Evolutionary conservation across 2,797 vertebrate species (phyloP), one percentile per base, ranked within the genome.

Genomic region (Synanceia verrucosa): DNA sequence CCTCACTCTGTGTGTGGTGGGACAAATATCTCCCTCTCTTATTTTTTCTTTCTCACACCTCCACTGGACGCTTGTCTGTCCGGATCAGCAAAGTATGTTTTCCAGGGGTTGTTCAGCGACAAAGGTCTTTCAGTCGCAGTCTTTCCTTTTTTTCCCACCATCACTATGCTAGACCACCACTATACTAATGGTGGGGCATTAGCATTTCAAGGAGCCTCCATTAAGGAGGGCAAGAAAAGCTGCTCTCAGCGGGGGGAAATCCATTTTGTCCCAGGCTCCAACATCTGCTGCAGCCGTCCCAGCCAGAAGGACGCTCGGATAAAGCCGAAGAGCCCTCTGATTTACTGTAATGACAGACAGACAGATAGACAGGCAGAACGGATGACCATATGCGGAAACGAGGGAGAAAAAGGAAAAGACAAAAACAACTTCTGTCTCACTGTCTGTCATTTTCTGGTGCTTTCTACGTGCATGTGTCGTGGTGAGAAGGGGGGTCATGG

Each of bases 141-240:
- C 80, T 86, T 67, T n/a, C 70, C 60, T 61, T 70, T 83, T 82
- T 75, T 86, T 86, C 85, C 84, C 95, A 96, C 95, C 95, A 92
- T 96, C 94, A 94, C 95, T 94, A 94, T 95, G 94, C 94, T 82
- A 78, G 94, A 94, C 95, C 94, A 79, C 87, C 86, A 91, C 95
- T 94, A 95, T 93, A 94, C 94, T 95, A 95, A 94, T 94, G 93
- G 91, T 68, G 89, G 69, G 77, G 88, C 93, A 97, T 97, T 98
- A 96, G 96, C 97, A 97, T 97, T 97, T 97, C 96, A 97, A 97
- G 96, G 95, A 94, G 92, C 92, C 93, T 94, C 94, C 94, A 94
- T 94, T 94, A 96, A 94, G 80, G 87, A 93, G 86, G 92, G 94
- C 93, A 95, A 96, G 95, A 96, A 96, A 96, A 96, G 95, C 94